Evolutionary conservation across 2,113 vertebrate genomes (phyloP), one percentile per base, ranked within the genome.

Genomic region (Dendropsophus ebraccatus): DNA sequence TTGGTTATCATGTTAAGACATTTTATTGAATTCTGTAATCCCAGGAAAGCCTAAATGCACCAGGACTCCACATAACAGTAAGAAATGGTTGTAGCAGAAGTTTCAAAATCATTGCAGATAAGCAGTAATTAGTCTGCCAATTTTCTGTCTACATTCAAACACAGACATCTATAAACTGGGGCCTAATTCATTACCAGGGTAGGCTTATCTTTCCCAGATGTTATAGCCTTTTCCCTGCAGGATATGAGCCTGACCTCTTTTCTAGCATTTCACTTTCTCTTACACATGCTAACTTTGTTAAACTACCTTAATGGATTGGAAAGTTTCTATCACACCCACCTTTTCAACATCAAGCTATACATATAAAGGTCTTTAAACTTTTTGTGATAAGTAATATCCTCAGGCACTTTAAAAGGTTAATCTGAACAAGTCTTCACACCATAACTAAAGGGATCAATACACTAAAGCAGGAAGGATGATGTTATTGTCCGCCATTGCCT

Each of bases 391-490:
- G n/a, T 60, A 47, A 81, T 65, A 47, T 81, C 78, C 78, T 62
- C 56, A 4, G 58, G 78, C 78, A 81, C 14, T 65, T 65, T 81
- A 14, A 81, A 81, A 81, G 78, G 78, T 81, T 81, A 81, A 81
- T 58, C 78, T 65, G 37, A 81, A 81, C 37, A 65, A 62, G 56
- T 17, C 58, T 65, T 17, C 12, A 45, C 35, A 81, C 78, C 78
- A 81, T 81, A 81, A 81, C 78, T 81, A 81, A 81, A 81, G 56
- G 78, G 78, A 81, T 81, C 52, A 79, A 79, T 79, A 79, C 54
- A 35, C 37, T 56, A 81, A 54, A 77, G 25, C 58, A 65, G 30
- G 52, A 81, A 80, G n/a, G 19, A 45, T 52, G 14, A 47, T 65
- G 62, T 62, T 65, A n/a, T 62, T 62, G 78, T 62, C 25, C n/a